These are phyloP conservation scores for Argynnis bischoffii DNA, from an alignment of 2,888 invertebrate genomes.

Conservation along the genomic window DNA sequence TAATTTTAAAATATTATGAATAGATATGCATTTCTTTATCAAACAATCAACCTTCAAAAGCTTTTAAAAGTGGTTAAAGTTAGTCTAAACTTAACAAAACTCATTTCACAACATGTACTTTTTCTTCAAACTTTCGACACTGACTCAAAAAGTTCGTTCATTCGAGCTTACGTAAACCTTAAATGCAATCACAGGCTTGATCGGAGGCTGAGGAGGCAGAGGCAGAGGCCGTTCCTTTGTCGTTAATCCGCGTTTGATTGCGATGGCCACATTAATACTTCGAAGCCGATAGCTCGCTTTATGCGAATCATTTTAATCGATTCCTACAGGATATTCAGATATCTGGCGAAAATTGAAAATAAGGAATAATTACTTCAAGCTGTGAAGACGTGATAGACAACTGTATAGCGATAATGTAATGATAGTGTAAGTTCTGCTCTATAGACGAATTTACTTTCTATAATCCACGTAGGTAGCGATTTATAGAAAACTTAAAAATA, in stretches of 20 bases:
- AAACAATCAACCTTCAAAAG: not conserved
- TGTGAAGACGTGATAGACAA: not conserved
- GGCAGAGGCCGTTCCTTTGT: conserved; percentile 38
- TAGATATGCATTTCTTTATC: not conserved
- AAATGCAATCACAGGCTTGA: conserved; percentile 33
- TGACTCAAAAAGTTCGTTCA: conserved; percentile 17
- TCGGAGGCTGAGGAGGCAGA: conserved; percentile 24
- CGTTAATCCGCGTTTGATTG: conserved; percentile 50
- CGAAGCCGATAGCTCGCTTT: conserved; percentile 13
- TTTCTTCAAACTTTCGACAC: conserved; percentile 8
- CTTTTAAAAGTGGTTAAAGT: not conserved
- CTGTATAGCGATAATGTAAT: too few relatives aligned
- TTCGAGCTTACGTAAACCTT: conserved; percentile 27
- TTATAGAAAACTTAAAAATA: too few relatives aligned
- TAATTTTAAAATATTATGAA: not conserved
- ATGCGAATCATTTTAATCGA: conserved; percentile 6
- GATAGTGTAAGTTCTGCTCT: too few relatives aligned
- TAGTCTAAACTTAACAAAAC: not conserved
- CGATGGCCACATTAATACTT: conserved; percentile 42
- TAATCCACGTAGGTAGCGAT: too few relatives aligned
- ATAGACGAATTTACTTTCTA: too few relatives aligned
- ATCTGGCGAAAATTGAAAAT: too few relatives aligned
- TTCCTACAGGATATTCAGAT: not conserved
- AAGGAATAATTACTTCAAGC: too few relatives aligned
- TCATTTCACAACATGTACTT: conserved; percentile 13